These are phyloP conservation scores for Elanoides forficatus DNA, from an alignment of 2,113 vertebrate genomes.

Conservation along the genomic window DNA sequence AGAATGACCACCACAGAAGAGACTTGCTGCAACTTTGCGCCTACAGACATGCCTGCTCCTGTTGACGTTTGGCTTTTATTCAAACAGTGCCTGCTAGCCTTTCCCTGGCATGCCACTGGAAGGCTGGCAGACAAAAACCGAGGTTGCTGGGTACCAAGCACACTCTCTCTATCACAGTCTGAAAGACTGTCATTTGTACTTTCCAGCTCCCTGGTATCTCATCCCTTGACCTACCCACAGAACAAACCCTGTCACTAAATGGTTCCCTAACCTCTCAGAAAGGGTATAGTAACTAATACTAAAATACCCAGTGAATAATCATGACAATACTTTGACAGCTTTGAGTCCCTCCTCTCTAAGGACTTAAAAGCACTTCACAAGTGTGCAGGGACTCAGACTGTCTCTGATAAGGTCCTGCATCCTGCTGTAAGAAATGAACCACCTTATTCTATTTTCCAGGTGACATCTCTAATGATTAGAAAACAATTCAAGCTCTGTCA, in stretches of 20 bases:
- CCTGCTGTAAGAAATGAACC: not conserved
- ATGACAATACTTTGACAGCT: not conserved
- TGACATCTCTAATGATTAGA: slow-evolving; percentile 46
- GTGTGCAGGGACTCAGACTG: not conserved
- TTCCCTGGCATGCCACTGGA: not conserved
- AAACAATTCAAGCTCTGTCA: slow-evolving; percentile 73
- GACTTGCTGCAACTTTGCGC: not conserved
- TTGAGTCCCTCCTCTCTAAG: not conserved
- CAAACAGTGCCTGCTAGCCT: not conserved
- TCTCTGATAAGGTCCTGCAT: not conserved
- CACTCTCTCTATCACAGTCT: not conserved
- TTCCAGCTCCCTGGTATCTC: not conserved
- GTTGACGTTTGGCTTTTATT: not conserved
- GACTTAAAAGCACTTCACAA: not conserved
- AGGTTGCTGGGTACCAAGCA: not conserved
- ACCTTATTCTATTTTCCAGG: slow-evolving; percentile 14
- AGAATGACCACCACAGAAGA: not conserved
- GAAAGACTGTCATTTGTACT: not conserved
- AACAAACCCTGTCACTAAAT: not conserved
- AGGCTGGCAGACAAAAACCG: not conserved
- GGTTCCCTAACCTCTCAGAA: not conserved
- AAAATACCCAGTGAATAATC: not conserved
- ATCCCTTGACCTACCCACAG: not conserved
- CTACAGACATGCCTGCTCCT: not conserved
- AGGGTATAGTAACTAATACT: not conserved